phyloP scores from a whole-genome alignment of 2,888 invertebrate genomes.

The Rutpela maculata region DNA sequence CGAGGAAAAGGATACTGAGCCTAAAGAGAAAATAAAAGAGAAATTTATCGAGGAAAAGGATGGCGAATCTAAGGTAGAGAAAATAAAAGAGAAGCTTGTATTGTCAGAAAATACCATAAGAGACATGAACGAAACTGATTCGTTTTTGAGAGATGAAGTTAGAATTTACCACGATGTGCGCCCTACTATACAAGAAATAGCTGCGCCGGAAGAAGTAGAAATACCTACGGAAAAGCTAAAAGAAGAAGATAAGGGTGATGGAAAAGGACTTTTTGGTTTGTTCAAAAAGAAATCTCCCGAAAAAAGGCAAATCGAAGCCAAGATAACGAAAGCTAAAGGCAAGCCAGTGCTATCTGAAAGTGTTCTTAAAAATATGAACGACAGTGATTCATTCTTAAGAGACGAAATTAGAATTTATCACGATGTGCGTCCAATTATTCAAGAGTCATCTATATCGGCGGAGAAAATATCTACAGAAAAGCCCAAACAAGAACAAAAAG shows the following conservation, averaged over 20 bases:
- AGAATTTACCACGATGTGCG: conserved; percentile 57
- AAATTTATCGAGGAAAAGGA: conserved; percentile 56
- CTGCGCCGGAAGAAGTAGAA: not conserved
- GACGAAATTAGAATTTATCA: conserved; percentile 50
- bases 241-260: conserved; percentile 1
- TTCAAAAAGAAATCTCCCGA: conserved; percentile 44
- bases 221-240: not conserved
- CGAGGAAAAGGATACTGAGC: conserved; percentile 48
- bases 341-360: conserved; percentile 40
- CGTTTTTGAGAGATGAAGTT: conserved; percentile 55
- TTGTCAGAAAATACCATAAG: conserved; percentile 40
- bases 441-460: not conserved
- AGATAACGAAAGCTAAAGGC: conserved; percentile 24
- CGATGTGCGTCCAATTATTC: conserved; percentile 48
- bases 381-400: conserved; percentile 42
- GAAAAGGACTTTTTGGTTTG: conserved; percentile 43
- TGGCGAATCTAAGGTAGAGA: conserved; percentile 12
- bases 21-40: conserved; percentile 27
- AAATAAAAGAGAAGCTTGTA: conserved; percentile 15
- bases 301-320: conserved; percentile 14
- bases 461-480: not conserved
- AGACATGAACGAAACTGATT: conserved; percentile 41
- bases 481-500: conserved; percentile 19
- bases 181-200: conserved; percentile 22
- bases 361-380: conserved; percentile 45